Percentiles rank a stretch among this genome's conserved stretches.
These are phyloP conservation scores for Carcharodon carcharias DNA, from an alignment of 2,797 vertebrate genomes.

Conservation along the genomic window DNA sequence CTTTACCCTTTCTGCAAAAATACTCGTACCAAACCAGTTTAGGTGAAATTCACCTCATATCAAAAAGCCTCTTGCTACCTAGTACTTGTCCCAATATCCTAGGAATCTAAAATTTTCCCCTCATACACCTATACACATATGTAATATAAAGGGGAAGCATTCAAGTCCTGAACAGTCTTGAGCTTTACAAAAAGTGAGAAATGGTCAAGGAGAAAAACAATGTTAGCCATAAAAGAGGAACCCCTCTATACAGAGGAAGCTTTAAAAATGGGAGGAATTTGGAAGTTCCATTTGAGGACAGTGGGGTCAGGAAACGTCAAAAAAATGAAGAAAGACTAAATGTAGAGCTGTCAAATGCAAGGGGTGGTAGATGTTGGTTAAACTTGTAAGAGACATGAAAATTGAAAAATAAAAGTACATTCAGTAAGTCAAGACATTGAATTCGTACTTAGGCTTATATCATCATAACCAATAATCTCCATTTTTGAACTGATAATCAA, in stretches of 20 bases:
- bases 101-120: too few species aligned
- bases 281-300: not conserved
- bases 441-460: not conserved
- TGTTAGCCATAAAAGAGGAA: not conserved
- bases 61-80: too few species aligned
- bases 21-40: too few species aligned
- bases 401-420: too few species aligned
- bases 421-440: not conserved
- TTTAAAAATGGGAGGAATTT: not conserved
- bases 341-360: not conserved
- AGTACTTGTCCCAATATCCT: too few species aligned
- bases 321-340: not conserved
- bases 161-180: too few species aligned
- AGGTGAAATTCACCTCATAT: too few species aligned
- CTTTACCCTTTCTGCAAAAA: too few species aligned
- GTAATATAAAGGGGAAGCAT: too few species aligned
- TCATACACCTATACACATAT: too few species aligned
- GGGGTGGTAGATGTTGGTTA: not conserved
- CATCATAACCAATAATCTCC: conserved; percentile 2
- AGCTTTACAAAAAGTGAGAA: too few species aligned
- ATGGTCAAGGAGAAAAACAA: too few species aligned
- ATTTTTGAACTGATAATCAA: not conserved
- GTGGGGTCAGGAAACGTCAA: not conserved
- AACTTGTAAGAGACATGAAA: not conserved
- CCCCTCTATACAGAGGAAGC: not conserved